phyloP scores from a whole-genome alignment of 2,888 invertebrate species.

The Lacanobia oleracea region DNA sequence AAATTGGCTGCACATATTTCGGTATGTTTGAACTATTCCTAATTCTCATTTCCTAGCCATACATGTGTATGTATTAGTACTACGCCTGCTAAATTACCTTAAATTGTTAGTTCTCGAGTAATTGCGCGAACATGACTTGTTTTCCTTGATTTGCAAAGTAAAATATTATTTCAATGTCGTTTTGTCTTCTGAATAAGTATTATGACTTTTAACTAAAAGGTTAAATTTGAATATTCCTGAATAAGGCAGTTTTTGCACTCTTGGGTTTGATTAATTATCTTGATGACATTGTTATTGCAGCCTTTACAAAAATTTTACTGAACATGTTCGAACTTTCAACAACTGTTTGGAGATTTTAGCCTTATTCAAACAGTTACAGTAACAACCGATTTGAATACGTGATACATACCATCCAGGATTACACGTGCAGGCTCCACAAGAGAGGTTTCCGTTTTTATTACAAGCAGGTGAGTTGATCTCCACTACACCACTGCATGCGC shows the following conservation, averaged over 20 bases:
- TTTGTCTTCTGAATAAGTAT: conserved; percentile 22
- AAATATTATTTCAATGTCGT: conserved; percentile 47
- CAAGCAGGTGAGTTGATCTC: conserved; percentile 83
- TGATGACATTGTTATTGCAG: conserved; percentile 7
- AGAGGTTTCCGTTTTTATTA: conserved; percentile 85
- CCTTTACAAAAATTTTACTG: background rate
- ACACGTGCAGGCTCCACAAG: conserved; percentile 92
- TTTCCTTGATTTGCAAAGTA: conserved; percentile 46
- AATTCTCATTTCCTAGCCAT: background rate
- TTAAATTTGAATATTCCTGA: conserved; percentile 25
- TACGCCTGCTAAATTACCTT: conserved; percentile 3
- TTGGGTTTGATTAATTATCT: conserved; percentile 26
- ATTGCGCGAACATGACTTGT: conserved; percentile 15
- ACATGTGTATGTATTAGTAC: background rate
- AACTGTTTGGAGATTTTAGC: background rate
- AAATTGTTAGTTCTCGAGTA: conserved; percentile 16
- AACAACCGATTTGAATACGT: background rate
- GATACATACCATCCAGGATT: conserved; percentile 63
- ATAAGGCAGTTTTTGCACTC: conserved; percentile 26
- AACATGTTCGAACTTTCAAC: conserved; percentile 1
- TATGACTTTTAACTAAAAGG: conserved; percentile 43
- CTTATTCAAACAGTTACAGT: background rate
- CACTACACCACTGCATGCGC: conserved; percentile 74
- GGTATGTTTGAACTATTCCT: background rate
- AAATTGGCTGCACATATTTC: background rate